A percentile compares a stretch with the other conserved stretches of the same genome.
Evolutionary conservation across 2,113 vertebrate species (phyloP).

Genomic region (Dissostichus mawsoni): DNA sequence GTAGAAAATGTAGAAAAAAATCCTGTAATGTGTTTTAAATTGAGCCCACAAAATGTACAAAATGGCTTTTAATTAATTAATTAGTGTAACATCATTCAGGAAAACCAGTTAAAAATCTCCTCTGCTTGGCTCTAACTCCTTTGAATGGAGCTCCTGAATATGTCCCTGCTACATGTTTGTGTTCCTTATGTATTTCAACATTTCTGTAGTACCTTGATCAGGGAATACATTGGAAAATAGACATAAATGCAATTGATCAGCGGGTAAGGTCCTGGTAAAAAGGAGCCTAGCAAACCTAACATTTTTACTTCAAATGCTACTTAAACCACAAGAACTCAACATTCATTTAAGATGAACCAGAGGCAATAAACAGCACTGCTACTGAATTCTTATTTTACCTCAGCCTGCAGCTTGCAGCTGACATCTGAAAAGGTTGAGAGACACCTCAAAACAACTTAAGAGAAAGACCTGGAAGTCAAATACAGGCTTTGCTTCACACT

Average conservation of each 20-base stretch:
- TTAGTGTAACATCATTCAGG: not conserved
- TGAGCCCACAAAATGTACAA: not conserved
- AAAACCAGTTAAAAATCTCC: not conserved
- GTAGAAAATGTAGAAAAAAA: not conserved
- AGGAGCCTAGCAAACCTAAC: not conserved
- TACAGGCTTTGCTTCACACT: constrained; percentile 29
- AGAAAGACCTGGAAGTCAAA: constrained; percentile 54
- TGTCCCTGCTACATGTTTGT: not conserved
- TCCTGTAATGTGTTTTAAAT: not conserved
- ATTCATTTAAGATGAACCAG: constrained; percentile 41
- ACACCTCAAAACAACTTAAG: constrained; percentile 51
- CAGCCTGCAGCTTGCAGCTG: constrained; percentile 60
- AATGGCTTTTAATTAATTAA: not conserved
- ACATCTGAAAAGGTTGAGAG: constrained; percentile 74
- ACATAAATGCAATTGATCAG: not conserved
- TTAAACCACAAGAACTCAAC: constrained; percentile 4
- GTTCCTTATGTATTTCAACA: not conserved
- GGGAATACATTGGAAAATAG: not conserved
- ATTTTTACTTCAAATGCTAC: not conserved
- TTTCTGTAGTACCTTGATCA: not conserved
- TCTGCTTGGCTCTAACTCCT: not conserved
- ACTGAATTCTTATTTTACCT: constrained; percentile 31
- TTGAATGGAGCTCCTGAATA: not conserved
- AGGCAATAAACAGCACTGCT: constrained; percentile 7
- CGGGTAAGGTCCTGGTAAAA: not conserved